Conservation (phyloP, 2,888 invertebrate genomes). For the Zonitis immaculata region DNA sequence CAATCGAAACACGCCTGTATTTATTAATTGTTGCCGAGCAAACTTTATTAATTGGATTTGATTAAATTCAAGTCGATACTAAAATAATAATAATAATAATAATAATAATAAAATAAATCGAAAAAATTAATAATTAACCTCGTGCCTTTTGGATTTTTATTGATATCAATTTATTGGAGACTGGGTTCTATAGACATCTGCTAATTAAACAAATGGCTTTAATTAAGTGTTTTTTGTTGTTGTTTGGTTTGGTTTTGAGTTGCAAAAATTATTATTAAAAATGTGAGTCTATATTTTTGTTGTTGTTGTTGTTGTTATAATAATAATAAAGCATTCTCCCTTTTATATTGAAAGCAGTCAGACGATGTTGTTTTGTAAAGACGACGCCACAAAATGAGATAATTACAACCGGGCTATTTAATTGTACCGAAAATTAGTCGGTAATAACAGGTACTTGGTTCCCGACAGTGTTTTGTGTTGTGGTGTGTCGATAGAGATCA, state of each 20-base stretch:
- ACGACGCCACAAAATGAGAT: conserved; percentile 49
- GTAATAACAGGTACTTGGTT: conserved; percentile 46
- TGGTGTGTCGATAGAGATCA: conserved; percentile 28
- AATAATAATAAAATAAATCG: conserved; percentile 1
- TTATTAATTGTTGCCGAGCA: conserved; percentile 14
- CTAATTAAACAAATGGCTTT: conserved; percentile 25
- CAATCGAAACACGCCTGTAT: conserved; percentile 6
- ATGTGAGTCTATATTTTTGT: conserved; percentile 30
- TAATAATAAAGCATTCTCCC: not conserved
- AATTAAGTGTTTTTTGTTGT: conserved; percentile 13
- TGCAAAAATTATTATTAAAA: conserved; percentile 13
- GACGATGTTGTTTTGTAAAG: conserved; percentile 34
- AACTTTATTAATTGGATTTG: conserved; percentile 11
- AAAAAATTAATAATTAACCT: conserved; percentile 5
- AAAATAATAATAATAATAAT: not conserved
- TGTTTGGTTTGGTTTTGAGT: no score
- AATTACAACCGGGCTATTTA: conserved; percentile 47
- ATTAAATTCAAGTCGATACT: conserved; percentile 4
- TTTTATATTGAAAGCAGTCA: conserved; percentile 24
- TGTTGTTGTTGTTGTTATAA: conserved; percentile 17
- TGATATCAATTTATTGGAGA: conserved; percentile 3
- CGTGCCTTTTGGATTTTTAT: conserved; percentile 1
- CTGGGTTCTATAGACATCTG: conserved; percentile 3
- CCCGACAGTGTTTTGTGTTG: conserved; percentile 31
- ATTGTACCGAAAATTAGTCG: conserved; percentile 48